Evolutionary conservation across 2,113 vertebrate genomes (phyloP), one percentile per base, ranked within the genome.

Genomic region (Cynoglossus semilaevis): DNA sequence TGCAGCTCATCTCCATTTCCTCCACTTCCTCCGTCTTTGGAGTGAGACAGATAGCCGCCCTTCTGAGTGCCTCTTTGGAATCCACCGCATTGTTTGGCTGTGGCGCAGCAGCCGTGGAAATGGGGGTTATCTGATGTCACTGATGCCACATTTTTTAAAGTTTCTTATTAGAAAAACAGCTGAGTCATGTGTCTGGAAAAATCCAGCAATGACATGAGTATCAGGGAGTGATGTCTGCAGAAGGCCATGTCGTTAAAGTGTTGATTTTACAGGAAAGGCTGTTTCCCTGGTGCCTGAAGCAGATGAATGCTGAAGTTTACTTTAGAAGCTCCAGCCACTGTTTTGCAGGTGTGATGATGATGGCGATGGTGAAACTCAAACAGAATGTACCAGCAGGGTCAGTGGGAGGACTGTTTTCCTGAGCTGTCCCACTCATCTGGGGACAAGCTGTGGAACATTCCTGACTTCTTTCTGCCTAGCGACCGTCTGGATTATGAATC

Each of bases 1-100:
- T 11, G 11, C 65, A 63, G 61, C 70, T 69, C 72, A 53, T 77
- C 74, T 81, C 64, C 45, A 69, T 74, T 84, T 80, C 70, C 71
- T 70, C 51, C 67, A 34, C 56, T 70, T 80, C 74, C 74, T 48
- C 41, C 67, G 76, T 51, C 19, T 36, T 65, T 62, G 35, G 41
- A 76, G 40, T 56, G 57, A 76, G 54, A 52, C 49, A 65, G 65
- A 81, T 75, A 67, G 49, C 55, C 53, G 59, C 14, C 53, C 45
- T 51, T 67, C 59, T 54, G 58, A 67, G 29, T 59, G 63, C 64
- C 61, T 76, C 58, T 74, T 61, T 29, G 58, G 51, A 76, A 60
- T 68, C 71, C 58, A 44, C 71, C 1, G 7, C 42, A 51, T 64
- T 70, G 57, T 80, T 65, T 59, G 51, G 48, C 62, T 66, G 60